Conservation (phyloP, 2,888 invertebrate species). For the Lepas anatifera region DNA sequence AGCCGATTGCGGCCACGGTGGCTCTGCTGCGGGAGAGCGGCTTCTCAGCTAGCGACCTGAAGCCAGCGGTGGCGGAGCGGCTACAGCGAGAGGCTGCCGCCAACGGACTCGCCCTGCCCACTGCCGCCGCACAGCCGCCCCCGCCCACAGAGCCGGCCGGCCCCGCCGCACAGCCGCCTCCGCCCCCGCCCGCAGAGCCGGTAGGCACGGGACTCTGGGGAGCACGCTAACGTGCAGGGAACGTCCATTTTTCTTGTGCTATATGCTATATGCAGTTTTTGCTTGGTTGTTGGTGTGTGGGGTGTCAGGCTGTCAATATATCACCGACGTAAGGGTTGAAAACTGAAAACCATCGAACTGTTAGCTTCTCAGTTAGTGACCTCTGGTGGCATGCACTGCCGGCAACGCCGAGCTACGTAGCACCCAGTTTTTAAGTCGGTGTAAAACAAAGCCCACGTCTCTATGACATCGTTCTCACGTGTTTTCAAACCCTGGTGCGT, state of each 20-base stretch:
- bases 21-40: background rate
- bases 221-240: background rate
- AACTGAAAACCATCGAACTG: background rate
- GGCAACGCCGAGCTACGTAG: background rate
- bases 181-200: background rate
- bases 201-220: background rate
- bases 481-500: no score
- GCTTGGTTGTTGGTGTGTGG: background rate
- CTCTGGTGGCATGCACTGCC: background rate
- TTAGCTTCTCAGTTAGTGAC: background rate
- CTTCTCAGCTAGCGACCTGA: background rate
- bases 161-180: background rate
- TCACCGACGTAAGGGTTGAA: background rate
- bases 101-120: background rate
- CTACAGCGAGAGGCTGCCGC: background rate
- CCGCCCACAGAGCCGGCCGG: no score
- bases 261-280: no score
- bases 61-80: background rate
- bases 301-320: background rate
- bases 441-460: background rate
- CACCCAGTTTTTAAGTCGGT: background rate
- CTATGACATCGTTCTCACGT: background rate
- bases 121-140: background rate
- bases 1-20: background rate
- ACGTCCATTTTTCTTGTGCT: no score